A percentile compares a stretch with the other conserved stretches of the same genome.
Evolutionary conservation across 2,113 vertebrate species (phyloP).

Genomic region (Hassar affinis): DNA sequence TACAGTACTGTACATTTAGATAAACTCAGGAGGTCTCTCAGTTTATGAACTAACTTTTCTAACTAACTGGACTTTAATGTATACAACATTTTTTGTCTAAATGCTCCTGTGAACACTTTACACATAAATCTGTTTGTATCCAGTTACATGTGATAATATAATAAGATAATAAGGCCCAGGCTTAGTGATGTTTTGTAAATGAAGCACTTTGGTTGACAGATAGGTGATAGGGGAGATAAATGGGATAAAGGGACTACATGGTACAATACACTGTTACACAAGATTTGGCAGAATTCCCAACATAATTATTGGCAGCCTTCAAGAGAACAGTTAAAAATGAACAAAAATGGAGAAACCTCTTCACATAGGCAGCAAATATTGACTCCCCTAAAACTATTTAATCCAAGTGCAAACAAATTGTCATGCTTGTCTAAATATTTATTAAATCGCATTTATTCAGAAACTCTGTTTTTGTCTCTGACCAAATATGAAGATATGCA

Average conservation of each 20-base stretch:
- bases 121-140: not conserved
- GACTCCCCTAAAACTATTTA: slow-evolving; percentile 14
- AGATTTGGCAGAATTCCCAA: not conserved
- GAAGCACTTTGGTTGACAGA: not conserved
- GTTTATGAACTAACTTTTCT: not conserved
- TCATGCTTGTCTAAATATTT: slow-evolving; percentile 7
- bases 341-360: not conserved
- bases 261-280: not conserved
- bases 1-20: too few species aligned
- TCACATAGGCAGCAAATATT: not conserved
- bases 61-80: not conserved
- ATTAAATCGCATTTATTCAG: not conserved
- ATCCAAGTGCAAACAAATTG: not conserved
- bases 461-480: not conserved
- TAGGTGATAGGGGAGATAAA: too few species aligned
- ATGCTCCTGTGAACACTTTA: not conserved
- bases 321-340: not conserved
- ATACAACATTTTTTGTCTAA: not conserved
- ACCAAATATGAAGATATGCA: not conserved
- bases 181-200: not conserved
- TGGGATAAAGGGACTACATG: not conserved
- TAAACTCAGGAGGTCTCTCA: too few species aligned
- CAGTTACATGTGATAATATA: not conserved
- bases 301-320: not conserved
- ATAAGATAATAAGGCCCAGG: not conserved